Conservation (phyloP, 2,888 invertebrate species). For the Leistus spinibarbis region DNA sequence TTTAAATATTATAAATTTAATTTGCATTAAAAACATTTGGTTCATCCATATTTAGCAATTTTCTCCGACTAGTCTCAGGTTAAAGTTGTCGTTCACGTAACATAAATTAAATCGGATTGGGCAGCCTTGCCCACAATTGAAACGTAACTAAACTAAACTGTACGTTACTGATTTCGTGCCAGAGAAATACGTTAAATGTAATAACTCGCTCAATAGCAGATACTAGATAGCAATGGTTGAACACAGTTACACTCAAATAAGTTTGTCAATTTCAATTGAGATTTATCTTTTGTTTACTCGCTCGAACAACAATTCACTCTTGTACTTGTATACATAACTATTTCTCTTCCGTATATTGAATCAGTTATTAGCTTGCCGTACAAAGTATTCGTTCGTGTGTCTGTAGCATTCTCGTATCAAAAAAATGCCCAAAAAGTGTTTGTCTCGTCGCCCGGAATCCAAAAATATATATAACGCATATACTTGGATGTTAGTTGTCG, state of each 20-base stretch:
- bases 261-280: neutral
- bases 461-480: too few species aligned
- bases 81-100: too few species aligned
- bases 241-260: neutral
- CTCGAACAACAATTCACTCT: neutral
- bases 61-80: too few species aligned
- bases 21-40: neutral
- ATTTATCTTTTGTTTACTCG: neutral
- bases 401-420: too few species aligned
- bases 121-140: neutral
- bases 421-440: too few species aligned
- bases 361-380: too few species aligned
- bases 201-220: neutral
- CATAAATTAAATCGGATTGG: neutral
- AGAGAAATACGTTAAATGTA: neutral
- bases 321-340: neutral
- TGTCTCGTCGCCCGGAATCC: too few species aligned
- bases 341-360: neutral
- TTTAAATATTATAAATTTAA: neutral
- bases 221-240: neutral
- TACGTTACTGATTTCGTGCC: neutral
- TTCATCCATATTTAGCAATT: too few species aligned
- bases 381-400: too few species aligned
- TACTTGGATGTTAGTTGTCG: too few species aligned
- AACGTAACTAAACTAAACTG: neutral